Base-by-base conservation (phyloP, 2,888 invertebrate species). In the Baronia brevicornis region DNA sequence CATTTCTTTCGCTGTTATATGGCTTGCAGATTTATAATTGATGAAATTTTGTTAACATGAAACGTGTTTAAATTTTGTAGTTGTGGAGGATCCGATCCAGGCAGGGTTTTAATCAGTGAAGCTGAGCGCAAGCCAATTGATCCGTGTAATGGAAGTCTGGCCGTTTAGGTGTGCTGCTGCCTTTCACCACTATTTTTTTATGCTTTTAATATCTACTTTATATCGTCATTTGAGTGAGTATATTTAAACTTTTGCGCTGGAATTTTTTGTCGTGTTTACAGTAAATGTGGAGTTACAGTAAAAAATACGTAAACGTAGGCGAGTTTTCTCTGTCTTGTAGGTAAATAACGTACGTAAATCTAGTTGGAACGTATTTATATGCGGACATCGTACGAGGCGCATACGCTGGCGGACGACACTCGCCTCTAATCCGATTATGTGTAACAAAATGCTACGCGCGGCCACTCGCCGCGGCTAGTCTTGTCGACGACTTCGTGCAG, bases 391-490 rank as follows among this genome's bases (percentile, higher is more conserved):
- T 65, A 54, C 60, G 61, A 65, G 64, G 61, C 64, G 66, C 64
- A 66, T 57, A 61, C 63, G 63, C 52, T 51, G 59, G 46, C 62
- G 60, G 65, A 66, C 68, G 68, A 66, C 71, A 61, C 61, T 61
- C 58, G 60, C 60, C 58, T 48, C 60, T 78, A 79, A 80, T 78
- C 77, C 60, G 77, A 75, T 79, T 79, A 78, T 55, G 60, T 72
- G 75, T 72, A 78, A 78, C 80, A 78, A 78, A 80, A 80, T 70
- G 75, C 77, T 69, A 54, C 56, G 56, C 65, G 64, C 58, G 59
- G 54, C 59, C 63, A 54, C 48, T 57, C 54, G 50, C 45, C 56
- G 60, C 33, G 35, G 37, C 41, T 26, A 27, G 38, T 40, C 41
- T 36, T 34, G 29, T 36, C 34, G 34, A 36, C 36, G 28, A 10